A percentile compares a stretch with the other conserved stretches of the same genome.
These are phyloP conservation scores for Artibeus lituratus DNA, from an alignment of 2,797 vertebrate genomes.

Conservation along the genomic window DNA sequence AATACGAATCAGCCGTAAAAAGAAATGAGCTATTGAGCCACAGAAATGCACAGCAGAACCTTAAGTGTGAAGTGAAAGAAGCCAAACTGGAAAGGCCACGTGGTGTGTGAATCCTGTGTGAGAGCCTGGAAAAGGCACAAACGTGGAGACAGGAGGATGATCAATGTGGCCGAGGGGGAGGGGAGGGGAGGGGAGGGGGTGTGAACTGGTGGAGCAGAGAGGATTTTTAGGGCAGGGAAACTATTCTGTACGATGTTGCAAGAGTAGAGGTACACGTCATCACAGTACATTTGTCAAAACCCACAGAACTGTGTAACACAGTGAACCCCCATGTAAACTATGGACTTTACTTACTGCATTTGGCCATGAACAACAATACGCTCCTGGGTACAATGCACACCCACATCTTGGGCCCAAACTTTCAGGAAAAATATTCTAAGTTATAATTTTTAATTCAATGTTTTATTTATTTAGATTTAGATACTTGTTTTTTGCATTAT, in stretches of 20 bases:
- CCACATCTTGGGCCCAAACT: too few species aligned
- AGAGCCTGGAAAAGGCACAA: not conserved
- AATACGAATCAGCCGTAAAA: not conserved
- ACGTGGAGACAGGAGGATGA: not conserved
- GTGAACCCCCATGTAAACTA: not conserved
- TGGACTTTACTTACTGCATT: not conserved
- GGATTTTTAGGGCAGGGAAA: not conserved
- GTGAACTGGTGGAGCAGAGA: not conserved
- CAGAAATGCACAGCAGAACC: not conserved
- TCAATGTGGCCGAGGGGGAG: not conserved
- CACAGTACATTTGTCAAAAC: not conserved
- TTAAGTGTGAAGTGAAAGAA: constrained; percentile 21
- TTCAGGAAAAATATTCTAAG: too few species aligned
- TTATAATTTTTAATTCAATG: too few species aligned
- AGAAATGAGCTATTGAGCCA: not conserved
- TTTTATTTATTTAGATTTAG: too few species aligned
- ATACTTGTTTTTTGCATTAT: too few species aligned
- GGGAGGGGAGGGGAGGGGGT: not conserved
- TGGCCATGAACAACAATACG: too few species aligned
- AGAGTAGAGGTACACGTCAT: not conserved
- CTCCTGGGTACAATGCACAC: too few species aligned
- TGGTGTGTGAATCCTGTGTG: not conserved
- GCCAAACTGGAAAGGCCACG: not conserved
- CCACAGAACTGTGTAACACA: not conserved
- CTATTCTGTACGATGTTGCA: not conserved